Evolutionary conservation across 2,797 vertebrate species (phyloP), one percentile per base, ranked within the genome.

Genomic region (Etheostoma nigrum): DNA sequence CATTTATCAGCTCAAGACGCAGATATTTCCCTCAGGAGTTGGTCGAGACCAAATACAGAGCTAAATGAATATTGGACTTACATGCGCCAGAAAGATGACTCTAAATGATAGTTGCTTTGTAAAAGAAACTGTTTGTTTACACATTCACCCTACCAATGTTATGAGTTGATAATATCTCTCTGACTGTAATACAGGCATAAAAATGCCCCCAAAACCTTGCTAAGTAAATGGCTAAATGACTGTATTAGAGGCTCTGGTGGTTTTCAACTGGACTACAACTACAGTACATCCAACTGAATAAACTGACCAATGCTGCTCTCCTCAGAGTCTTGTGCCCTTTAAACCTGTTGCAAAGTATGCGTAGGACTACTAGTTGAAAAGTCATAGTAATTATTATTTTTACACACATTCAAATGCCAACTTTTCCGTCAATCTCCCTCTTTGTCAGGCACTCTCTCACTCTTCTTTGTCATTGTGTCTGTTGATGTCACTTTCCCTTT

Each of bases 401-500:
- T 13, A 49, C 21, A 36, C n/a, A 27, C 4, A 42, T 79, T 68
- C 14, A 61, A n/a, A 42, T n/a, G 19, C 27, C 7, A n/a, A 21
- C 9, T 51, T 49, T 54, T 36, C 40, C n/a, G 48, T 55, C 10
- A 9, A 1, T 55, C 72, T 48, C 52, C 12, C 18, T 45, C 4
- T 67, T 62, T 52, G 4, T 45, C 27, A 49, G 53, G 72, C n/a
- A 65, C 16, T 2, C 9, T 27, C 6, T 21, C 9, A 2, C 4
- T 4, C 42, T 15, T 9, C 15, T 9, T 18, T 30, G 21, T 25
- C 21, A 15, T 16, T 2, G 2, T 30, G 30, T 33, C 48, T 10
- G 6, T 64, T 40, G 33, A 1, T 70, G 57, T 67, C n/a, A 25
- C 23, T 23, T 62, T 59, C 6, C 15, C 57, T 79, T 48, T 72